Base-by-base conservation (phyloP, 2,888 invertebrate species). In the Sympetrum striolatum region DNA sequence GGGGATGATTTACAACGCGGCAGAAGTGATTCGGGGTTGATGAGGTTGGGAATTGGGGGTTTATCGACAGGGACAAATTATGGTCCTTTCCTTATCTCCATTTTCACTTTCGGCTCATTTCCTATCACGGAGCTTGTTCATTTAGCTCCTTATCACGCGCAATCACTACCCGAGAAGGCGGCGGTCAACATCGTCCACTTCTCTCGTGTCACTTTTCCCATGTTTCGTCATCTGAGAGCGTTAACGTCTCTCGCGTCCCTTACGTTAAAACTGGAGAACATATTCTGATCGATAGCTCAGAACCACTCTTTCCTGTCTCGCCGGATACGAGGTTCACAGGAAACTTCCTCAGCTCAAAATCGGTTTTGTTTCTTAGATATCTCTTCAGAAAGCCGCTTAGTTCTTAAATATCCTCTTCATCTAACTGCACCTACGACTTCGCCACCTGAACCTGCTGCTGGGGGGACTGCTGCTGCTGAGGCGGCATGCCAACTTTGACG, bases 351-450 rank as follows among this genome's bases (percentile, higher is more conserved):
- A 53, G 53, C 18, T 53, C 18, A 4, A 44, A 44, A 10, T 44
- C 10, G 10, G 44, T 44, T 44, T 44, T 6, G 10, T 44, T 53
- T 18, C 1, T 18, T 18, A 18, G 53, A 18, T 10, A 53, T 18
- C 53, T 53, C 18, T 53, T 53, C 53, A 53, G 53, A 48, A 4
- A 8, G 48, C 15, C 4, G 15, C 18, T 53, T 48, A 5, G 6
- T 6, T 2, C 6, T 39, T 6, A 31, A 2, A 44, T 39, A 18
- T 25, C 31, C 25, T 73, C 12, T 31, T 1, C 73, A 1, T 31
- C 73, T 5, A n/a, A n/a, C 14, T 10, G 0, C 44, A 14, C 79
- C 90, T 91, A 92, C 14, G 92, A 92, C 91, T 91, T 92, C 90
- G 92, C 91, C 90, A 91, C 90, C 91, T 90, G 73, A 81, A 91